Conservation (phyloP, 2,797 vertebrate species). For the Tapera naevia region DNA sequence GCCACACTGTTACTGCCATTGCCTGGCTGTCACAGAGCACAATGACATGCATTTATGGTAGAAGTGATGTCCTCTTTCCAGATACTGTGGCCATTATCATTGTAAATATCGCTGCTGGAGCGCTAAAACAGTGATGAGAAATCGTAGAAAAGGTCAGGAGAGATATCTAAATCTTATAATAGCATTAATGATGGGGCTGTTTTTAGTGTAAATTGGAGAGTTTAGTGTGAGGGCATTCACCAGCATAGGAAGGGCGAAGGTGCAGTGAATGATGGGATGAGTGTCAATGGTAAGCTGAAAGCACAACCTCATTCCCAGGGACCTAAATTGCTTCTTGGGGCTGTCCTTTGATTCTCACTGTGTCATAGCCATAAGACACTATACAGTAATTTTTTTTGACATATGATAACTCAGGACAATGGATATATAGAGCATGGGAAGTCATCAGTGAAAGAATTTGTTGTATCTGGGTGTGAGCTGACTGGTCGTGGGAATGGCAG, state of each 20-base stretch:
- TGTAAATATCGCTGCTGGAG: neutral
- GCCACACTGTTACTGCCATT: neutral
- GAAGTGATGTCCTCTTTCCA: neutral
- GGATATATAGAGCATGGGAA: neutral
- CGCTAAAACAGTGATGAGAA: neutral
- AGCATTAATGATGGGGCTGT: neutral
- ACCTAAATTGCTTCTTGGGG: neutral
- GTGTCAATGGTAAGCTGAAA: neutral
- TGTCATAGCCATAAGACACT: neutral
- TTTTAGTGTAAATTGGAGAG: neutral
- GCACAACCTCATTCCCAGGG: neutral
- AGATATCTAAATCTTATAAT: neutral
- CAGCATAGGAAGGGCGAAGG: neutral
- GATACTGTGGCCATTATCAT: neutral
- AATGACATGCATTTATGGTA: neutral
- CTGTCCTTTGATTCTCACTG: neutral
- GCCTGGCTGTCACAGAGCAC: neutral
- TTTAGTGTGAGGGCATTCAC: neutral
- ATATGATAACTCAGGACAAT: neutral
- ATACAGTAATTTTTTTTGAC: neutral
- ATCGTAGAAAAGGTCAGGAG: neutral
- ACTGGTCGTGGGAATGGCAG: neutral
- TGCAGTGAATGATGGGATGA: neutral
- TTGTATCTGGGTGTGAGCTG: neutral
- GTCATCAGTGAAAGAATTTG: neutral